A percentile compares a stretch with the other conserved stretches of the same genome.
Conservation (phyloP, 2,113 vertebrate species). For the Peromyscus leucopus region DNA sequence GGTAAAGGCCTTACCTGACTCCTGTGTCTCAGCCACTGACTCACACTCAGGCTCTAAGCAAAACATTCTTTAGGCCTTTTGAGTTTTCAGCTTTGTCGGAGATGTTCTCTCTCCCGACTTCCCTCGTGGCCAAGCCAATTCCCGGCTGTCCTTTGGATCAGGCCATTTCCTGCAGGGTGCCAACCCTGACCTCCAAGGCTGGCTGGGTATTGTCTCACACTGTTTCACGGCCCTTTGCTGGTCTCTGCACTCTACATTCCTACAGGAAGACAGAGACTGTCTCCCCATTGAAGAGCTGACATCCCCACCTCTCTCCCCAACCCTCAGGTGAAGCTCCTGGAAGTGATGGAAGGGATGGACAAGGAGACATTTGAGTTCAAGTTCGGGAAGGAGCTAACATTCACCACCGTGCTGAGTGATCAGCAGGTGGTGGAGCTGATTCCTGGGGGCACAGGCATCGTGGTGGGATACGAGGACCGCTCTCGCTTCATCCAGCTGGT, state of each 20-base stretch:
- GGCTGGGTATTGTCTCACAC: neutral
- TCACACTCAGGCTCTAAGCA: neutral
- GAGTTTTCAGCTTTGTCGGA: slow-evolving; percentile 21
- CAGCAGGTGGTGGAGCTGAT: slow-evolving; percentile 94
- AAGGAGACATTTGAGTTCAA: slow-evolving; percentile 97
- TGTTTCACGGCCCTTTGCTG: neutral
- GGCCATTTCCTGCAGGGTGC: neutral
- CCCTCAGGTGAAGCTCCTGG: slow-evolving; percentile 95
- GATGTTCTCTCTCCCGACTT: slow-evolving; percentile 30
- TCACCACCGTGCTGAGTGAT: slow-evolving; percentile 95
- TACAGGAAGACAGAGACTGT: neutral
- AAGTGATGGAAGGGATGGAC: slow-evolving; percentile 98
- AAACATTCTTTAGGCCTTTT: slow-evolving; percentile 34
- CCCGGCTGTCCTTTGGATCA: neutral
- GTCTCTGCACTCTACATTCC: neutral
- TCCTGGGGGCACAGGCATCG: slow-evolving; percentile 90
- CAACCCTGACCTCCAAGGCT: neutral
- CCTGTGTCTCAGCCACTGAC: neutral
- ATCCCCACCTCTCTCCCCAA: neutral
- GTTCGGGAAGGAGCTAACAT: slow-evolving; percentile 96
- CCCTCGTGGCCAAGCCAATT: neutral
- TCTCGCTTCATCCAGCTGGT: slow-evolving; percentile 93
- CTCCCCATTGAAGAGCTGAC: neutral
- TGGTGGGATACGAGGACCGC: slow-evolving; percentile 94
- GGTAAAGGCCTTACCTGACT: neutral